phyloP scores from a whole-genome alignment of 2,888 invertebrate genomes.

The Polyommatus icarus region DNA sequence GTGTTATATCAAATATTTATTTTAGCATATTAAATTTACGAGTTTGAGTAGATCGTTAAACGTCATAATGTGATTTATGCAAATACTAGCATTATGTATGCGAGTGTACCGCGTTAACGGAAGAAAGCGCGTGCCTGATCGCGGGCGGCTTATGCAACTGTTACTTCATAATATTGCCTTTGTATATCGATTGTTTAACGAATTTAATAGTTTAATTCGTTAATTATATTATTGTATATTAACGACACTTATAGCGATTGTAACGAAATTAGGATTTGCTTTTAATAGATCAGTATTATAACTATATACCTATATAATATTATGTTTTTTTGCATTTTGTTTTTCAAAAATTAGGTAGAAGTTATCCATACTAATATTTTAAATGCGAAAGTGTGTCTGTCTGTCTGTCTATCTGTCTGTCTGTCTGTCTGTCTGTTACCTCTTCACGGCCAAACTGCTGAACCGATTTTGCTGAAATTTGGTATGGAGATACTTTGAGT shows the following conservation, averaged over 20 bases:
- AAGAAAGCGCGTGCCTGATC: conserved; percentile 60
- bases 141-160: conserved; percentile 46
- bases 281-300: no score
- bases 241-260: background rate
- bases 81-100: conserved; percentile 20
- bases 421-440: no score
- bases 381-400: no score
- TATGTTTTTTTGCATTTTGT: no score
- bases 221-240: background rate
- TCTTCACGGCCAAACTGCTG: no score
- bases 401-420: no score
- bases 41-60: background rate
- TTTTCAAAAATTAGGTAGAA: no score
- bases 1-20: background rate
- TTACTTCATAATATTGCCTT: conserved; percentile 30
- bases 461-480: no score
- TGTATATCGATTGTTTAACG: conserved; percentile 24
- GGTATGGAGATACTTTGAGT: no score
- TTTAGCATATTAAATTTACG: background rate
- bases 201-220: conserved; percentile 22
- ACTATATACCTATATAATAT: no score
- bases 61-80: conserved; percentile 11
- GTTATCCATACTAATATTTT: no score
- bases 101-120: conserved; percentile 52
- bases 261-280: background rate